phyloP scores from a whole-genome alignment of 2,797 vertebrate genomes.

The Falco biarmicus region DNA sequence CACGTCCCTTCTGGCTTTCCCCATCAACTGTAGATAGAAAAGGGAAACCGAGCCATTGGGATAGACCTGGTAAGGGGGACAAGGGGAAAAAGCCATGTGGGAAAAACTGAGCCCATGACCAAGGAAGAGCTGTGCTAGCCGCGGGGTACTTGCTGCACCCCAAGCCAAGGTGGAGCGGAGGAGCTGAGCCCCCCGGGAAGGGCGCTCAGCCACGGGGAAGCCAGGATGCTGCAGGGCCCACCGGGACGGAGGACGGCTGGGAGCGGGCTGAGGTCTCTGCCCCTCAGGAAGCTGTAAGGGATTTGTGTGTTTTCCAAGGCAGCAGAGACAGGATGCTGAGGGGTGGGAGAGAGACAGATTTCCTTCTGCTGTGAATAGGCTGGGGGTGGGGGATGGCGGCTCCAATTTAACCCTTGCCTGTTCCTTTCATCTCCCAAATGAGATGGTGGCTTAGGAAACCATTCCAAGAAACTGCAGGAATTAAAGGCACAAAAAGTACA shows the following conservation, averaged over 20 bases:
- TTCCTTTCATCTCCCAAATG: neutral
- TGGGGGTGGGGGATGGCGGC: neutral
- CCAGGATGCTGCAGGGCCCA: neutral
- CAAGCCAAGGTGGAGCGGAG: neutral
- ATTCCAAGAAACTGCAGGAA: neutral
- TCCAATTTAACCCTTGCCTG: slow-evolving; percentile 42
- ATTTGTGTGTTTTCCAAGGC: slow-evolving; percentile 56
- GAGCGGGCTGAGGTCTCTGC: slow-evolving; percentile 33
- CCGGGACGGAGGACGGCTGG: accelerated
- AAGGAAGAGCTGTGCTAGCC: neutral
- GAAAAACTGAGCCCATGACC: neutral
- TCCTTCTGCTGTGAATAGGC: slow-evolving; percentile 61
- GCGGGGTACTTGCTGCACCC: accelerated
- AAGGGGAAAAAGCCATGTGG: neutral
- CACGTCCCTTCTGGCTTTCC: neutral
- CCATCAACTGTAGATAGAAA: neutral
- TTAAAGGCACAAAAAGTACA: neutral
- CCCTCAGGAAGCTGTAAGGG: slow-evolving; percentile 45
- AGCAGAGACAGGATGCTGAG: slow-evolving; percentile 64
- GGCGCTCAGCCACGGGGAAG: neutral
- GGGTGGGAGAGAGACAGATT: slow-evolving; percentile 63
- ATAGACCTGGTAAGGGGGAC: neutral
- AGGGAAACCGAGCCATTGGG: neutral
- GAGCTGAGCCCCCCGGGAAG: neutral
- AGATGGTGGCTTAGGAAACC: neutral